These are phyloP conservation scores for Tenthredo amoena DNA, from an alignment of 2,888 invertebrate species.

Conservation along the genomic window DNA sequence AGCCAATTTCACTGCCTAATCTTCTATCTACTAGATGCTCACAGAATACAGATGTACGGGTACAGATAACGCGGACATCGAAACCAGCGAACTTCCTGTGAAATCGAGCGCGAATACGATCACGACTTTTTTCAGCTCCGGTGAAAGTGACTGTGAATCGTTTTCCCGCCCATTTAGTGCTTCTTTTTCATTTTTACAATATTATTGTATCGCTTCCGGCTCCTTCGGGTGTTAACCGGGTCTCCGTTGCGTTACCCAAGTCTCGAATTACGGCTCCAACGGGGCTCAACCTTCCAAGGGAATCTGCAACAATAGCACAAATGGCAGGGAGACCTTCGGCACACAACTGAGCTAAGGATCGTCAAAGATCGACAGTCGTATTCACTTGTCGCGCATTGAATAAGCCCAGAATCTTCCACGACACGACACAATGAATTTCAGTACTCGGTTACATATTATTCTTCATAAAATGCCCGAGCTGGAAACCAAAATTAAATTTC, in stretches of 20 bases:
- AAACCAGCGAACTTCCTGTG: constrained; percentile 9
- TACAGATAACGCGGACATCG: constrained; percentile 19
- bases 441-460: background rate
- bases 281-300: constrained; percentile 59
- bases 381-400: constrained; percentile 39
- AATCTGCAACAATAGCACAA: constrained; percentile 67
- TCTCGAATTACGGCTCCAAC: constrained; percentile 37
- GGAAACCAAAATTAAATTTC: background rate
- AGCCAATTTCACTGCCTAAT: background rate
- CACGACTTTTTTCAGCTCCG: constrained; percentile 19
- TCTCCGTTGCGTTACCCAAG: constrained; percentile 37
- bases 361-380: constrained; percentile 13
- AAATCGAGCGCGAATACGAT: constrained; percentile 38
- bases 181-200: constrained; percentile 62
- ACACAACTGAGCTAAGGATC: background rate
- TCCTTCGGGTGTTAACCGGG: constrained; percentile 54
- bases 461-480: background rate
- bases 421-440: background rate
- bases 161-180: constrained; percentile 62
- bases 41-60: background rate
- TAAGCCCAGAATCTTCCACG: constrained; percentile 1
- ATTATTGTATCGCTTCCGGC: constrained; percentile 69
- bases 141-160: constrained; percentile 6
- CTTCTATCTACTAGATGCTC: background rate
- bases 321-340: background rate